A percentile compares a stretch with the other conserved stretches of the same genome.
phyloP scores from a whole-genome alignment of 2,888 invertebrate genomes.

The Melieria crassipennis region DNA sequence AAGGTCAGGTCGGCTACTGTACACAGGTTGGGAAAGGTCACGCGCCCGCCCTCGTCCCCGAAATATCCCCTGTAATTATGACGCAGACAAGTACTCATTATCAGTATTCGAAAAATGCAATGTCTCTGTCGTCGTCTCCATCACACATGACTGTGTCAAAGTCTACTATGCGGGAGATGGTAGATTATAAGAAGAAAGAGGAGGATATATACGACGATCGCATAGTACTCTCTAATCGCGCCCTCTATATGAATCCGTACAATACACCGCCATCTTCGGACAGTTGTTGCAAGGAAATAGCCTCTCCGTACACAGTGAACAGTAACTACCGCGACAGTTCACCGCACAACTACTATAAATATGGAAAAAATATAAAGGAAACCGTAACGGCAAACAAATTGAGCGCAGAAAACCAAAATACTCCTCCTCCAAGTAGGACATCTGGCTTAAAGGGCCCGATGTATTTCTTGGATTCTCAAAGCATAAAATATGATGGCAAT shows the following conservation, averaged over 20 bases:
- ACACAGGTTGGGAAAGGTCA: slow-evolving; percentile 19
- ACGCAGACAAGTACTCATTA: slow-evolving; percentile 29
- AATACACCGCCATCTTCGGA: slow-evolving; percentile 47
- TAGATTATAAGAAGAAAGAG: slow-evolving; percentile 41
- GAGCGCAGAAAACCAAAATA: slow-evolving; percentile 42
- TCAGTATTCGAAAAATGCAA: slow-evolving; percentile 45
- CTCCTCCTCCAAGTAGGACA: slow-evolving; percentile 42
- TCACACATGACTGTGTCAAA: slow-evolving; percentile 11
- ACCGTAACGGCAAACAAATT: slow-evolving; percentile 37
- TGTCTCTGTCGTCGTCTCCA: neutral
- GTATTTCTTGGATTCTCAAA: slow-evolving; percentile 48
- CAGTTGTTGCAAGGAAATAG: slow-evolving; percentile 43
- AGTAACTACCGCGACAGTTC: slow-evolving; percentile 40
- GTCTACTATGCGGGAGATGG: slow-evolving; percentile 25
- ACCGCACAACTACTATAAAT: slow-evolving; percentile 52
- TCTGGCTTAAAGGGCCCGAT: slow-evolving; percentile 12
- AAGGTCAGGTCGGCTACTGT: slow-evolving; percentile 38
- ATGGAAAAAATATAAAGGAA: slow-evolving; percentile 50
- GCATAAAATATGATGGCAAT: slow-evolving; percentile 42
- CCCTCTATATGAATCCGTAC: slow-evolving; percentile 57
- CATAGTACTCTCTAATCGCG: slow-evolving; percentile 32
- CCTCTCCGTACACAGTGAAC: slow-evolving; percentile 42
- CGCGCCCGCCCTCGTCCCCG: slow-evolving; percentile 40
- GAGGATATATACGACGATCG: slow-evolving; percentile 36
- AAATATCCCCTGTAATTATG: slow-evolving; percentile 42